Conservation (phyloP, 1,140 invertebrate genomes). For the Drosophila triauraria region DNA sequence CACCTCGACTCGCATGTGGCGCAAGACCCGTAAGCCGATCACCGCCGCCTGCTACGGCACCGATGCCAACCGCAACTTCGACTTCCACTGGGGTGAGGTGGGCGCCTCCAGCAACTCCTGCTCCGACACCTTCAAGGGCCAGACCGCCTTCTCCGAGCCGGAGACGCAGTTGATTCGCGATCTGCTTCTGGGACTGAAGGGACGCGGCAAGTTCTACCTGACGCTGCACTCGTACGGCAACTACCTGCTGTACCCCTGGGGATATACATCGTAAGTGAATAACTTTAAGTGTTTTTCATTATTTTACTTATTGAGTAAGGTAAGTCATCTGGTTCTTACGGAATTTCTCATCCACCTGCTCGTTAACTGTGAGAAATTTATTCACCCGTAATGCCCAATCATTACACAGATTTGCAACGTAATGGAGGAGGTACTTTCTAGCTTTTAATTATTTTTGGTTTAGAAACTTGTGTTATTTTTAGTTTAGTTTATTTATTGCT, state of each 20-base stretch:
- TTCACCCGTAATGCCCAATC: neutral
- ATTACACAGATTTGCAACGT: too few species aligned
- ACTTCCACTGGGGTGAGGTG: constrained; percentile 88
- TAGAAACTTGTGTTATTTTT: too few species aligned
- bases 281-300: neutral
- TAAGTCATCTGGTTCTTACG: neutral
- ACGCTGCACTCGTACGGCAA: constrained; percentile 90
- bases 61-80: constrained; percentile 90
- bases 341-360: neutral
- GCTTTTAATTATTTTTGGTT: too few species aligned
- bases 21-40: constrained; percentile 85
- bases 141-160: constrained; percentile 89
- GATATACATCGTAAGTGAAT: constrained; percentile 86
- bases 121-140: constrained; percentile 88
- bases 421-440: too few species aligned
- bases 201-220: constrained; percentile 88
- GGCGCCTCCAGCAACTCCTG: constrained; percentile 89
- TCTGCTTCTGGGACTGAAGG: constrained; percentile 85
- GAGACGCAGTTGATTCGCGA: constrained; percentile 87
- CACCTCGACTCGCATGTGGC: constrained; percentile 86
- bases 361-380: too few species aligned
- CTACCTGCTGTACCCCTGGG: constrained; percentile 91
- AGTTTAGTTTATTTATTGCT: too few species aligned
- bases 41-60: constrained; percentile 86
- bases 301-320: neutral